phyloP scores from a whole-genome alignment of 2,888 invertebrate species.

The Tipula lateralis region DNA sequence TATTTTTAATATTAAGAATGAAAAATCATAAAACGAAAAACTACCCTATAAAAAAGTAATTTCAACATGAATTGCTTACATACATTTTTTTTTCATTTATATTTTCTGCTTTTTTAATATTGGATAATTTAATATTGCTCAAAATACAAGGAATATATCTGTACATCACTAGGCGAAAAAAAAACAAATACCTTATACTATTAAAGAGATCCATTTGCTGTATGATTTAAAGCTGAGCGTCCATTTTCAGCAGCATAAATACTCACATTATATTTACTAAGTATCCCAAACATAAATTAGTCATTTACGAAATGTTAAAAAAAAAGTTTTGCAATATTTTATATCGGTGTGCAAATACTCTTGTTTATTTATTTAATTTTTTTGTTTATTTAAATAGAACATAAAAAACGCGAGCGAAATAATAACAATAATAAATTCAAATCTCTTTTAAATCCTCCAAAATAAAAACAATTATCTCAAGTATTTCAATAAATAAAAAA shows the following conservation, averaged over 20 bases:
- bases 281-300: not conserved
- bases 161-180: not conserved
- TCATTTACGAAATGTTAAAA: not conserved
- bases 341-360: slow-evolving; percentile 27
- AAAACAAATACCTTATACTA: not conserved
- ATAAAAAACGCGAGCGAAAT: not conserved
- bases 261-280: not conserved
- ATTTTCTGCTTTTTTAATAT: not conserved
- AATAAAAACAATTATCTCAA: slow-evolving; percentile 29
- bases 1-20: slow-evolving; percentile 24
- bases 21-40: slow-evolving; percentile 28
- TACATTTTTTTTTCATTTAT: slow-evolving; percentile 20
- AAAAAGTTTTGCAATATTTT: slow-evolving; percentile 14
- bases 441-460: slow-evolving; percentile 28
- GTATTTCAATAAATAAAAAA: slow-evolving; percentile 30
- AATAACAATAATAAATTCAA: slow-evolving; percentile 28
- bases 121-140: slow-evolving; percentile 11
- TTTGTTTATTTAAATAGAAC: not conserved
- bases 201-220: not conserved
- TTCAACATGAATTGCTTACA: slow-evolving; percentile 26
- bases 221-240: not conserved
- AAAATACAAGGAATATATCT: not conserved
- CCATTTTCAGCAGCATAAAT: not conserved
- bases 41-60: slow-evolving; percentile 29
- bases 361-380: slow-evolving; percentile 26